A percentile compares a stretch with the other conserved stretches of the same genome.
phyloP scores from a whole-genome alignment of 2,888 invertebrate genomes.

The Drosophila picticornis region DNA sequence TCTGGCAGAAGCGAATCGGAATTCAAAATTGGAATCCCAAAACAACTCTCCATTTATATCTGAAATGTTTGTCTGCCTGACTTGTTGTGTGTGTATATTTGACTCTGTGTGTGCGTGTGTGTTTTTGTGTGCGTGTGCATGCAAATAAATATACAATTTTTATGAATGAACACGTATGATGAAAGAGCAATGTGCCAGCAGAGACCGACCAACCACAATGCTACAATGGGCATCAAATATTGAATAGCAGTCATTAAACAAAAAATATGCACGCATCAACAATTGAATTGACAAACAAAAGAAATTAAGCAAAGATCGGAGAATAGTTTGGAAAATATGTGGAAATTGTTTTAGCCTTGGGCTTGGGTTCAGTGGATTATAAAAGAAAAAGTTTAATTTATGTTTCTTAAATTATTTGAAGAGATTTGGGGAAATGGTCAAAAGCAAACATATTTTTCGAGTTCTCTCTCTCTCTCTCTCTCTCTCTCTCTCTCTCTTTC shows the following conservation, averaged over 20 bases:
- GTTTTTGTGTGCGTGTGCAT: constrained; percentile 43
- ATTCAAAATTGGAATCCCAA: constrained; percentile 15
- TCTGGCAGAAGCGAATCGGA: constrained; percentile 13
- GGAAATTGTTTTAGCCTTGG: not conserved
- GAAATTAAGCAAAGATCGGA: not conserved
- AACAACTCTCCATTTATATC: constrained; percentile 25
- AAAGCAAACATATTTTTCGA: not conserved
- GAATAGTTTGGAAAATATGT: not conserved
- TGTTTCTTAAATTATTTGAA: not conserved
- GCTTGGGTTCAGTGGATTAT: not conserved
- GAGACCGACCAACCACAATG: constrained; percentile 21
- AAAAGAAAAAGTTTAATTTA: not conserved
- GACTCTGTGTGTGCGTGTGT: constrained; percentile 26
- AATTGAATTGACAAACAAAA: not conserved
- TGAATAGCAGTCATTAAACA: not conserved
- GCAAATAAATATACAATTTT: constrained; percentile 81
- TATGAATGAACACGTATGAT: constrained; percentile 81
- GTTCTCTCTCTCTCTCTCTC: no score
- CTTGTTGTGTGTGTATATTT: not conserved
- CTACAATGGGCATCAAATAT: constrained; percentile 50
- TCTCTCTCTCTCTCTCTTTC: no score
- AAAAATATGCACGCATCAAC: not conserved
- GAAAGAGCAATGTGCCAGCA: constrained; percentile 64
- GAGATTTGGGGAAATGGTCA: not conserved
- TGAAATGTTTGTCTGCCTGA: constrained; percentile 39